A percentile compares a stretch with the other conserved stretches of the same genome.
Conservation (phyloP, 1,140 invertebrate genomes). For the Eupristina koningsbergeri region DNA sequence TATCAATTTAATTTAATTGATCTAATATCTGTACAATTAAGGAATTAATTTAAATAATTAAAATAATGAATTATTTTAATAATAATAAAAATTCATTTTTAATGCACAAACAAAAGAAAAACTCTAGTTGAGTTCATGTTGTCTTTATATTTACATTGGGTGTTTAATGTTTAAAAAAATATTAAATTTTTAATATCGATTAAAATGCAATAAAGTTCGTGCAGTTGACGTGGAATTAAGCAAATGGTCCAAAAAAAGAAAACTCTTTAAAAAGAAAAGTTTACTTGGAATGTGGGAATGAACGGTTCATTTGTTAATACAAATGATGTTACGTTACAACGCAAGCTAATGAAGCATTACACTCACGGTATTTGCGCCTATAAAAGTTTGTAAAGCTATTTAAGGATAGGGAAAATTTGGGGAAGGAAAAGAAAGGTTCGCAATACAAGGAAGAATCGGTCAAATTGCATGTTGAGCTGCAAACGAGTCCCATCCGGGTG, state of each 20-base stretch:
- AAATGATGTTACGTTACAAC: background rate
- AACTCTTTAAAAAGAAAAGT: background rate
- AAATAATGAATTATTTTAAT: no score
- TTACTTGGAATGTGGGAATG: background rate
- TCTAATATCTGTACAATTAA: no score
- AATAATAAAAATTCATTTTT: no score
- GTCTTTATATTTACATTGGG: no score
- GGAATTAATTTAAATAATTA: no score
- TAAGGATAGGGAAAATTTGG: background rate
- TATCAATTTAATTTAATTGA: no score
- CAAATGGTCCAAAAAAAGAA: background rate
- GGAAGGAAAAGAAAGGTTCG: background rate
- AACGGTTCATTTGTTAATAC: background rate
- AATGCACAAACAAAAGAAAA: no score
- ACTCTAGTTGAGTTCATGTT: no score
- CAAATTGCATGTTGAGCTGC: background rate
- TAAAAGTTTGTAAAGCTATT: slow-evolving; percentile 12
- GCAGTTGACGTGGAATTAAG: background rate
- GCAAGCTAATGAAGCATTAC: slow-evolving; percentile 2
- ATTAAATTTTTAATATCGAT: background rate
- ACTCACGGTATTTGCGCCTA: background rate
- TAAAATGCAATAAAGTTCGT: background rate
- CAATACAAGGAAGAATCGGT: background rate
- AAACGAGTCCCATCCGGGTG: background rate
- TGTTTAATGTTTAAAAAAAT: no score